These are phyloP conservation scores for Glaucomys volans DNA, from an alignment of 2,113 vertebrate genomes.

Conservation along the genomic window DNA sequence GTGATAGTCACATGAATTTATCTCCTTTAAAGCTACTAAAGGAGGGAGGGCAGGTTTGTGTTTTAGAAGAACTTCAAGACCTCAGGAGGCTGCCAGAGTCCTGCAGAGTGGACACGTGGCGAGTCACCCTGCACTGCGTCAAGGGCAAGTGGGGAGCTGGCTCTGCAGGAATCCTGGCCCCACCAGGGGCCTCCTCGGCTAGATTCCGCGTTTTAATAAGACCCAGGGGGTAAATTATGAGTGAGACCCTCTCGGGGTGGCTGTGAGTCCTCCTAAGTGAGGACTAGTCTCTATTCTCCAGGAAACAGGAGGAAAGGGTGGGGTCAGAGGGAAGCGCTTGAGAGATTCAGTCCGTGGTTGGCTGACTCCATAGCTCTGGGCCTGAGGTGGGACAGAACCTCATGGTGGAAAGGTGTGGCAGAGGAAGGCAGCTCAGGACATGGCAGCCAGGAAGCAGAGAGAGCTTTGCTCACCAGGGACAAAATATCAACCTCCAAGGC, in stretches of 20 bases:
- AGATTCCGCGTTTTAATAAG: not conserved
- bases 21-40: not conserved
- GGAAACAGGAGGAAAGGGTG: not conserved
- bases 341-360: too few relatives aligned
- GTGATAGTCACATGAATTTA: not conserved
- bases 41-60: not conserved
- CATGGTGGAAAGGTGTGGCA: too few relatives aligned
- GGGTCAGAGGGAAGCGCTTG: not conserved
- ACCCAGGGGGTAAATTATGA: not conserved
- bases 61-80: not conserved
- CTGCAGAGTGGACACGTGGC: not conserved
- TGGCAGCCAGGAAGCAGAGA: too few relatives aligned
- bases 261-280: not conserved
- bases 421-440: too few relatives aligned
- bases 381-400: too few relatives aligned
- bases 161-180: not conserved
- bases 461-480: too few relatives aligned
- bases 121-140: not conserved
- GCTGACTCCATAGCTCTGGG: too few relatives aligned
- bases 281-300: not conserved
- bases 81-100: not conserved
- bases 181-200: not conserved
- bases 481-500: too few relatives aligned
- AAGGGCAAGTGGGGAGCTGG: not conserved
- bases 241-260: not conserved